Percentiles rank a stretch among this genome's conserved stretches.
Conservation (phyloP, 1,140 invertebrate genomes). For the Metaphire vulgaris region DNA sequence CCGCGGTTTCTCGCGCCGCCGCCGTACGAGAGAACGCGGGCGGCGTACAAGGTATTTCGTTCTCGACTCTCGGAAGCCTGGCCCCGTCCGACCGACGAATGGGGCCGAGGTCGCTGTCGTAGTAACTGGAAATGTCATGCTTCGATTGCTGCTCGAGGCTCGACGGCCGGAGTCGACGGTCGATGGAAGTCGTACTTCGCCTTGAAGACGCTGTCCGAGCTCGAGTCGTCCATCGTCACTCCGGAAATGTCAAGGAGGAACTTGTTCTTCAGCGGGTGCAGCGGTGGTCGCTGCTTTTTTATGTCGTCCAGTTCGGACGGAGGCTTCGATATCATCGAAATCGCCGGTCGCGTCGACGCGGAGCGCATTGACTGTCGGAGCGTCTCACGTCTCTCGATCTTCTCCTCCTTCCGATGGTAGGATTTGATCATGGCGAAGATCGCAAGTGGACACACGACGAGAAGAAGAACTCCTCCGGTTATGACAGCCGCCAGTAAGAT, state of each 20-base stretch:
- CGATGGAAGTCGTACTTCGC: constrained; percentile 23
- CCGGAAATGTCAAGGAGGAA: constrained; percentile 28
- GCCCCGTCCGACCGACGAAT: background rate
- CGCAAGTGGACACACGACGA: constrained; percentile 64
- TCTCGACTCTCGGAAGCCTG: background rate
- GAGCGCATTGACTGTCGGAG: constrained; percentile 69
- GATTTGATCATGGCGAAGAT: constrained; percentile 78
- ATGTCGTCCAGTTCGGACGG: background rate
- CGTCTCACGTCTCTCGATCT: constrained; percentile 80
- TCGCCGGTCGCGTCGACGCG: background rate
- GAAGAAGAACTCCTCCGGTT: constrained; percentile 69
- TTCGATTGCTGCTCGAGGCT: background rate
- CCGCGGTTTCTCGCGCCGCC: background rate
- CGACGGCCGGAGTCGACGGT: constrained; percentile 5
- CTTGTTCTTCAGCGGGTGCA: background rate
- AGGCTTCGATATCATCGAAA: background rate
- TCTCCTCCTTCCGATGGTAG: constrained; percentile 73
- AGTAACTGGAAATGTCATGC: constrained; percentile 9
- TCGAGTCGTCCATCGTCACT: constrained; percentile 24
- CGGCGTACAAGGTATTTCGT: background rate
- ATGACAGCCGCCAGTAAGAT: constrained; percentile 59
- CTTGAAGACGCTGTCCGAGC: constrained; percentile 17
- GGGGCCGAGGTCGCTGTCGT: constrained; percentile 16
- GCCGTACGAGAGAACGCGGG: background rate
- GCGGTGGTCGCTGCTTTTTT: background rate